phyloP scores from a whole-genome alignment of 2,888 invertebrate species.

The Ametastegia equiseti region DNA sequence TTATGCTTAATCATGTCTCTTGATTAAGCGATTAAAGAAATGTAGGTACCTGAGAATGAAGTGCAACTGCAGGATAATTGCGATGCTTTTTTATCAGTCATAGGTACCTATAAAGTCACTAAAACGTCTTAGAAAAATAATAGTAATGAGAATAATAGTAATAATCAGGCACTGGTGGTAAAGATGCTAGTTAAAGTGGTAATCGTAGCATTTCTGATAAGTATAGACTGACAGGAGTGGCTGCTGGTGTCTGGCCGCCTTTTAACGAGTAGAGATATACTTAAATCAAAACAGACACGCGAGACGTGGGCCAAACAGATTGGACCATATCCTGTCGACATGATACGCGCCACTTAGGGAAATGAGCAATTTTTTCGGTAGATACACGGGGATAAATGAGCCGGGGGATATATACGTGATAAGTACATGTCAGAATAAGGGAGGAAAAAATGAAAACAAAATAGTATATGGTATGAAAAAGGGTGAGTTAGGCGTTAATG shows the following conservation, averaged over 20 bases:
- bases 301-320: slow-evolving; percentile 40
- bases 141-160: no score
- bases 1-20: no score
- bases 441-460: neutral
- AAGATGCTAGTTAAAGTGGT: no score
- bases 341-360: slow-evolving; percentile 47
- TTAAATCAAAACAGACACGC: slow-evolving; percentile 48
- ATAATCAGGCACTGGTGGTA: no score
- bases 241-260: no score
- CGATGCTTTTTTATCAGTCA: no score
- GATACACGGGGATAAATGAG: neutral
- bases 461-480: neutral
- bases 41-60: no score
- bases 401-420: neutral
- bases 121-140: no score
- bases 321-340: slow-evolving; percentile 49
- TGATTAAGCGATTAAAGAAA: no score
- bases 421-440: neutral
- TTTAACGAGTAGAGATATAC: slow-evolving; percentile 21
- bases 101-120: no score
- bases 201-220: slow-evolving; percentile 23
- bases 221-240: slow-evolving; percentile 38
- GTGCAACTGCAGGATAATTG: no score
- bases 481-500: slow-evolving; percentile 12
- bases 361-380: slow-evolving; percentile 39